phyloP scores from a whole-genome alignment of 1,140 invertebrate species.

The Catajapyx aquilonaris region DNA sequence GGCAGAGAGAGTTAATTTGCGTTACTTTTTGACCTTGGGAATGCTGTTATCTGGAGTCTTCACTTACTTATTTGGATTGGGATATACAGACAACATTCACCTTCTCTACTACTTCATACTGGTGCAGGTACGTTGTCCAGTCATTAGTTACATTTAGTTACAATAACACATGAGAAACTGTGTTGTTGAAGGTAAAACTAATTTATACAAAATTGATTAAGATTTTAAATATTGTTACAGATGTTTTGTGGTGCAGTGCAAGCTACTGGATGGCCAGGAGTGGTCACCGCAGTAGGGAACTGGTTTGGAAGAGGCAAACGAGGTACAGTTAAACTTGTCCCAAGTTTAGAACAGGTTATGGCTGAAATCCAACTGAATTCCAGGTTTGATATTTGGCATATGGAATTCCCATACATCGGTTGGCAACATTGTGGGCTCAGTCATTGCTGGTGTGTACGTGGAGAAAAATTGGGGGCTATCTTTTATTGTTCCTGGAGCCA shows the following conservation, averaged over 20 bases:
- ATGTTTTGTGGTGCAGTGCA: slow-evolving; percentile 62
- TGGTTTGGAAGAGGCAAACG: slow-evolving; percentile 86
- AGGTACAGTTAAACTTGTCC: slow-evolving; percentile 19
- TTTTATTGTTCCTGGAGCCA: slow-evolving; percentile 76
- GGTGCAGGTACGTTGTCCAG: slow-evolving; percentile 42
- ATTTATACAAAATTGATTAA: too few relatives aligned
- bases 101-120: slow-evolving; percentile 63
- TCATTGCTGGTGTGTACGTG: slow-evolving; percentile 70
- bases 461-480: slow-evolving; percentile 73
- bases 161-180: too few relatives aligned
- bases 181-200: too few relatives aligned
- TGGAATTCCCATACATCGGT: slow-evolving; percentile 92
- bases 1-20: slow-evolving; percentile 73
- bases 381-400: slow-evolving; percentile 80
- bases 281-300: slow-evolving; percentile 78
- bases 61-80: slow-evolving; percentile 76
- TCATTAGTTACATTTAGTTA: slow-evolving; percentile 4
- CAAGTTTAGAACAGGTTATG: not conserved
- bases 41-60: slow-evolving; percentile 78
- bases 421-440: slow-evolving; percentile 77
- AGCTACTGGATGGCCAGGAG: slow-evolving; percentile 82
- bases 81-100: slow-evolving; percentile 62
- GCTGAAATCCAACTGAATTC: slow-evolving; percentile 13
- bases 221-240: slow-evolving; percentile 23
- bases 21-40: slow-evolving; percentile 72